These are phyloP conservation scores for Manis crassicaudata DNA, from an alignment of 2,797 vertebrate genomes.

Conservation along the genomic window DNA sequence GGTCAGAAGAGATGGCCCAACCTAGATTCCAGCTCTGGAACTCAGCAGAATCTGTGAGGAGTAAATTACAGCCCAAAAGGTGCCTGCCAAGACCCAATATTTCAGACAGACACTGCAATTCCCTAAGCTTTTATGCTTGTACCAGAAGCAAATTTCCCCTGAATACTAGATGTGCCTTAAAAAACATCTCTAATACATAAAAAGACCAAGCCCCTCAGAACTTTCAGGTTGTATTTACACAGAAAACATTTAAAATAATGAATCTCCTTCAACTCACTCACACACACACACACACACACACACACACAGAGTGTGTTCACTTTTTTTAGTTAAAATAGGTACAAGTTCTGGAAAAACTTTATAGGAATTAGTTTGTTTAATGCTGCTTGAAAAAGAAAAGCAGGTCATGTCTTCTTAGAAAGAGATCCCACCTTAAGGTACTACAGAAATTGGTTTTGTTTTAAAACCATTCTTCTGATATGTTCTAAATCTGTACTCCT, in stretches of 20 bases:
- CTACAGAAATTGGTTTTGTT: slow-evolving; percentile 27
- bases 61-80: neutral
- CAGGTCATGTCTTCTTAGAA: neutral
- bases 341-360: neutral
- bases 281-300: neutral
- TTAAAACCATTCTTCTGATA: slow-evolving; percentile 16
- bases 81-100: neutral
- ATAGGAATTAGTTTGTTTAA: neutral
- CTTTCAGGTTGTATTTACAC: neutral
- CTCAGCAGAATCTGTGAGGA: neutral
- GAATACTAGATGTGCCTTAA: neutral
- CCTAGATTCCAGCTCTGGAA: slow-evolving; percentile 9
- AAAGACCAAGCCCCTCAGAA: neutral
- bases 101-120: neutral
- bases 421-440: neutral
- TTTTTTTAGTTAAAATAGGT: neutral
- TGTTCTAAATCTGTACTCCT: neutral
- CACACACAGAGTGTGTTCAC: too few species aligned
- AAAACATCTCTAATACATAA: neutral
- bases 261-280: neutral
- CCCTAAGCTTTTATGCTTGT: neutral
- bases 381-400: neutral
- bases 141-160: neutral
- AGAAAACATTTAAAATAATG: neutral
- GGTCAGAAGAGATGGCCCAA: neutral